A percentile compares a stretch with the other conserved stretches of the same genome.
Conservation (phyloP, 2,113 vertebrate genomes). For the Furnarius figulus region DNA sequence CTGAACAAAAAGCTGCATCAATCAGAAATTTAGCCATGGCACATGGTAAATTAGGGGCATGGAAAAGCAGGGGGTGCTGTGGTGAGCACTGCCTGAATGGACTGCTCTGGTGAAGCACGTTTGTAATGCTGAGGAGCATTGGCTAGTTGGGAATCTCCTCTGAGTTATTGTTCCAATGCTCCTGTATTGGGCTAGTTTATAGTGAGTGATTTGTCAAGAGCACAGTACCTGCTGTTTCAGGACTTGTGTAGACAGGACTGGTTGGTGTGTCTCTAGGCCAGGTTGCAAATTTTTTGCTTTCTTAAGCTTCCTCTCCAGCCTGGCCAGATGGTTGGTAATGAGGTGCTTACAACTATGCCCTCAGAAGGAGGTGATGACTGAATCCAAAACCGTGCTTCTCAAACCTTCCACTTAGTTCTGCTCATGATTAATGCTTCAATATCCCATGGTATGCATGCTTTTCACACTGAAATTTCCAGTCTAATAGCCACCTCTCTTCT, state of each 20-base stretch:
- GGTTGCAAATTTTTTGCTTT: background rate
- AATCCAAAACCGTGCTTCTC: background rate
- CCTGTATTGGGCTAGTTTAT: background rate
- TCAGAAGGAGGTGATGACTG: background rate
- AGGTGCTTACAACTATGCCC: background rate
- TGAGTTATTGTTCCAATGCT: background rate
- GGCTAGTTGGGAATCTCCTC: background rate
- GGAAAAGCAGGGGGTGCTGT: background rate
- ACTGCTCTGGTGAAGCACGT: background rate
- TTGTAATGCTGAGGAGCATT: background rate
- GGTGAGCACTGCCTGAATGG: background rate
- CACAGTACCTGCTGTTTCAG: background rate
- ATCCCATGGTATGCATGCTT: background rate
- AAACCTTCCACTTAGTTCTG: background rate
- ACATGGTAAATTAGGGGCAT: background rate
- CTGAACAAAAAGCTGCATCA: background rate
- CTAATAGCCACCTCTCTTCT: background rate
- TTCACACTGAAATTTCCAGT: background rate
- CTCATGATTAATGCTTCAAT: background rate
- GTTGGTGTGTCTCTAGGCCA: background rate
- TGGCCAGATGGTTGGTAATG: background rate
- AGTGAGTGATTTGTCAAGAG: background rate
- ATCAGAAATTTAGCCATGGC: background rate
- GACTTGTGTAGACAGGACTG: background rate
- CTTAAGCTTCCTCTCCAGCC: background rate